phyloP scores from a whole-genome alignment of 2,113 vertebrate genomes.

The Paramormyrops kingsleyae region DNA sequence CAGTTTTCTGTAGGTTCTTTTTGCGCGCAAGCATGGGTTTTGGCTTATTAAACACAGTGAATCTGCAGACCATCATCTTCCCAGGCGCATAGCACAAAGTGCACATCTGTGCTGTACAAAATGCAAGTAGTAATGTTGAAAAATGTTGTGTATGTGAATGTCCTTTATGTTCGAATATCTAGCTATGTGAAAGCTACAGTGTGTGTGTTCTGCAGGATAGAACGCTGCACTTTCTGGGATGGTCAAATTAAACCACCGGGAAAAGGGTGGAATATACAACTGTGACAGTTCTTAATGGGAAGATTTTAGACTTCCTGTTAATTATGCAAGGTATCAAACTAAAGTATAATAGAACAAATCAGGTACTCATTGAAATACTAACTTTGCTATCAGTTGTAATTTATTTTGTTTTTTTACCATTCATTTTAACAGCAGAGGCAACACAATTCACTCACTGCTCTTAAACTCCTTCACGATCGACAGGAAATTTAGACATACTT shows the following conservation, averaged over 20 bases:
- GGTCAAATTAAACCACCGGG: conserved; percentile 42
- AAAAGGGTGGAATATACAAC: conserved; percentile 55
- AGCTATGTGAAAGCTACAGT: conserved; percentile 47
- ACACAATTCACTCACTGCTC: conserved; percentile 40
- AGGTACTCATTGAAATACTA: conserved; percentile 65
- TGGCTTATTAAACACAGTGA: conserved; percentile 7
- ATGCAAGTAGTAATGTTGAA: conserved; percentile 51
- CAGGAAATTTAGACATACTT: conserved; percentile 4
- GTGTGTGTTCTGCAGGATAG: conserved; percentile 70
- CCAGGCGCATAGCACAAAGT: conserved; percentile 39
- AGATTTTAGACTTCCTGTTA: conserved; percentile 52
- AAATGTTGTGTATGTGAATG: conserved; percentile 69
- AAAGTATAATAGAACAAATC: conserved; percentile 46
- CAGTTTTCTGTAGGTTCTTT: conserved; percentile 28
- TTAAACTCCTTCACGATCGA: conserved; percentile 39
- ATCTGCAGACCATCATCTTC: conserved; percentile 22
- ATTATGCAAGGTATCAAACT: conserved; percentile 61
- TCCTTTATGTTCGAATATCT: conserved; percentile 60
- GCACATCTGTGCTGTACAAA: conserved; percentile 39
- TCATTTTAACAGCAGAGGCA: conserved; percentile 30
- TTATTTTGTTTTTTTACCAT: conserved; percentile 64
- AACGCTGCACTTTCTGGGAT: conserved; percentile 55
- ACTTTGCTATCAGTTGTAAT: conserved; percentile 57
- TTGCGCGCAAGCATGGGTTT: conserved; percentile 34
- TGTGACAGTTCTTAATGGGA: conserved; percentile 49